These are phyloP conservation scores for Allolobophora icterica DNA, from an alignment of 2,888 invertebrate species.

Conservation along the genomic window DNA sequence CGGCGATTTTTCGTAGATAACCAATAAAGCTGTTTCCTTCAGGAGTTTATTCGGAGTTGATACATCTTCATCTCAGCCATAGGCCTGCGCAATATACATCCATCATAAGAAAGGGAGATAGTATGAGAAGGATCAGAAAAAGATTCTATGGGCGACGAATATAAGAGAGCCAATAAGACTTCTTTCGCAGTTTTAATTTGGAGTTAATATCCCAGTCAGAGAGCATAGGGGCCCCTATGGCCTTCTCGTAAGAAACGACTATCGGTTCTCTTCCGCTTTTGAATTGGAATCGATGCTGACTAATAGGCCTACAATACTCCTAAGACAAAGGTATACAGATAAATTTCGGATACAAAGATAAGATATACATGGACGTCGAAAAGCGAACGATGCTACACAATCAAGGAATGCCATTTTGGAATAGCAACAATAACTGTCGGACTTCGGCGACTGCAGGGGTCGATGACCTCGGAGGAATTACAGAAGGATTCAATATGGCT, in stretches of 20 bases:
- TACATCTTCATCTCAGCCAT: too few species aligned
- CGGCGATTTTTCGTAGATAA: too few species aligned
- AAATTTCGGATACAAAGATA: background rate
- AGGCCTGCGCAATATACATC: too few species aligned
- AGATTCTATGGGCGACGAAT: background rate
- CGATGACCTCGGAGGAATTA: background rate
- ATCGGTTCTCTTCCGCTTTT: background rate
- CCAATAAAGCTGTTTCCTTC: too few species aligned
- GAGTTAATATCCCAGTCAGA: background rate
- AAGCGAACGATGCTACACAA: background rate
- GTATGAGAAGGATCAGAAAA: background rate
- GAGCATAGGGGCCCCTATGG: too few species aligned
- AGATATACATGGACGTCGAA: background rate
- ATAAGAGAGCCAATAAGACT: background rate
- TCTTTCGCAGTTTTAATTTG: background rate
- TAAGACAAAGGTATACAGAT: background rate
- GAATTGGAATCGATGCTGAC: background rate
- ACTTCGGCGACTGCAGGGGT: background rate
- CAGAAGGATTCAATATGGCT: constrained; percentile 65
- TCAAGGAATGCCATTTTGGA: background rate
- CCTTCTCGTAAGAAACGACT: too few species aligned
- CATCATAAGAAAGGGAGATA: too few species aligned
- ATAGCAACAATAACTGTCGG: background rate
- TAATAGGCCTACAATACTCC: background rate
- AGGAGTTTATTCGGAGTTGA: too few species aligned